Conservation (phyloP, 1,140 invertebrate species). For the Hylaeus volcanicus region DNA sequence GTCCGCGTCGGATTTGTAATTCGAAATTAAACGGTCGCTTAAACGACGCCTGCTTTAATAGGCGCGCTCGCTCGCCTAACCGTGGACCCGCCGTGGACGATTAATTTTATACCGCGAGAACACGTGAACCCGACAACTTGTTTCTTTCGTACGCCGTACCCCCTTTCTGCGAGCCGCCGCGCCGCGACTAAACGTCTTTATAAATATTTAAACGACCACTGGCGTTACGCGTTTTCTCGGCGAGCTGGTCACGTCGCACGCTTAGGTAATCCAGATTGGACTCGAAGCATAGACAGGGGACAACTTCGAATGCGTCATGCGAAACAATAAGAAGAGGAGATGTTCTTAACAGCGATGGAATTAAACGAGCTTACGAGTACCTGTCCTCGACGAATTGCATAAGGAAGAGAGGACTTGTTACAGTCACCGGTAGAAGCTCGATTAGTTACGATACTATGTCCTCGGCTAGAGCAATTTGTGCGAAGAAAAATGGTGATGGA, state of each 20-base stretch:
- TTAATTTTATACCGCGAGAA: background rate
- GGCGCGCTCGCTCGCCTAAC: background rate
- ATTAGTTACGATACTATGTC: too few relatives aligned
- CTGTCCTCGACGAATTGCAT: too few relatives aligned
- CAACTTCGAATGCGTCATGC: too few relatives aligned
- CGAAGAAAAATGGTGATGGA: background rate
- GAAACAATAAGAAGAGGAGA: too few relatives aligned
- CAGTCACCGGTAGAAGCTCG: too few relatives aligned
- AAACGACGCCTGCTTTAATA: constrained; percentile 13
- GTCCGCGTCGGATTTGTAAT: constrained; percentile 4
- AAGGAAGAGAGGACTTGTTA: too few relatives aligned
- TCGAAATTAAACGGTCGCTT: constrained; percentile 21
- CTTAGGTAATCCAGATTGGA: background rate
- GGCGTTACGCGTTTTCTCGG: background rate
- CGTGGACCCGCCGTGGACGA: background rate
- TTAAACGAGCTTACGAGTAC: too few relatives aligned
- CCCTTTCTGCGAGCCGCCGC: background rate
- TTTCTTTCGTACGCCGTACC: background rate
- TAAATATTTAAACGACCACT: constrained; percentile 24
- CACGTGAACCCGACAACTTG: background rate
- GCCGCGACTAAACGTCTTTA: background rate
- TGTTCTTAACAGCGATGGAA: too few relatives aligned
- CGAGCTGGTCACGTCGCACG: background rate
- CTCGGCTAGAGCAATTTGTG: too few relatives aligned
- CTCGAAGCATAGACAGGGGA: too few relatives aligned